Evolutionary conservation across 2,797 vertebrate species (phyloP).

Genomic region (Acipenser ruthenus): DNA sequence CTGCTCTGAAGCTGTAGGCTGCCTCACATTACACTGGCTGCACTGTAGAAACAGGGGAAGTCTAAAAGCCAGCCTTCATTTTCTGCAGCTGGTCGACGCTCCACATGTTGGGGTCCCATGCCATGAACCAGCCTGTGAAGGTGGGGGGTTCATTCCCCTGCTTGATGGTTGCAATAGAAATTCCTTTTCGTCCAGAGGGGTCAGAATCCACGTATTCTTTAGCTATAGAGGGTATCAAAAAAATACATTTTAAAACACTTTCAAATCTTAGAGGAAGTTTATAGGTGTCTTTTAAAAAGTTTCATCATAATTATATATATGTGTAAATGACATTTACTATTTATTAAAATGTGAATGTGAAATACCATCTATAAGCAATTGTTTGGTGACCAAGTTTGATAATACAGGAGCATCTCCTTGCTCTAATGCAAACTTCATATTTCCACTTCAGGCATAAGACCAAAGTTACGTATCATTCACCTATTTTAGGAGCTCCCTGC

Average conservation of each 20-base stretch:
- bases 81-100: conserved; percentile 35
- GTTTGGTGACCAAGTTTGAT: too few relatives aligned
- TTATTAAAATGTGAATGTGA: too few relatives aligned
- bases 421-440: background rate
- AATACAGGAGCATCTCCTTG: background rate
- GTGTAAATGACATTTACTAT: too few relatives aligned
- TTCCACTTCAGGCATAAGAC: background rate
- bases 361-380: too few relatives aligned
- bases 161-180: conserved; percentile 44
- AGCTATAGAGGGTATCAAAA: conserved; percentile 38
- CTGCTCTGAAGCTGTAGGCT: too few relatives aligned
- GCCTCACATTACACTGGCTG: too few relatives aligned
- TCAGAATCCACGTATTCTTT: conserved; percentile 50
- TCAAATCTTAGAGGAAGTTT: too few relatives aligned
- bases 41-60: background rate
- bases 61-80: conserved; percentile 47
- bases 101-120: conserved; percentile 58
- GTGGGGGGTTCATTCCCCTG: conserved; percentile 48
- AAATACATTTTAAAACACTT: background rate
- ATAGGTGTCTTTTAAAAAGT: too few relatives aligned
- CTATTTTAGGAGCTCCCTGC: conserved; percentile 42
- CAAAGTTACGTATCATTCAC: conserved; percentile 28
- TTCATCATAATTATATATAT: too few relatives aligned
- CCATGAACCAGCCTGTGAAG: conserved; percentile 65
- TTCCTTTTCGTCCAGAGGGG: conserved; percentile 42